Evolutionary conservation across 2,113 vertebrate species (phyloP).

Genomic region (Benitochromis conjunctus): DNA sequence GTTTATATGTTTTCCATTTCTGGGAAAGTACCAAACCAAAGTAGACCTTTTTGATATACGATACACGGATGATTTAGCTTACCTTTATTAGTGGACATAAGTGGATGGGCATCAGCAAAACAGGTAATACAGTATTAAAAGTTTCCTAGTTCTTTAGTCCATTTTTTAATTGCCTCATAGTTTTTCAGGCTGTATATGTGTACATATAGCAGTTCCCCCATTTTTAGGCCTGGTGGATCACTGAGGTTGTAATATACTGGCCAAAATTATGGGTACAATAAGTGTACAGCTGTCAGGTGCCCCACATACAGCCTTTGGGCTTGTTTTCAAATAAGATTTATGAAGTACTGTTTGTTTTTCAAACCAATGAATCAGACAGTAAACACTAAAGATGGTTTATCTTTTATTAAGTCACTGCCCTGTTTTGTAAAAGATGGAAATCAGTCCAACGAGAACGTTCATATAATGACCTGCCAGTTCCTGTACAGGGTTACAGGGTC

Average conservation of each 20-base stretch:
- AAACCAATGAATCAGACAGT: neutral
- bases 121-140: neutral
- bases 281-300: neutral
- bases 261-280: neutral
- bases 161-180: neutral
- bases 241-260: neutral
- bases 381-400: neutral
- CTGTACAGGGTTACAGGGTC: neutral
- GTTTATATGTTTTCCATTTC: neutral
- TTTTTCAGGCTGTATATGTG: neutral
- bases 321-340: neutral
- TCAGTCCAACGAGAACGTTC: neutral
- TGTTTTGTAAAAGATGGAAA: neutral
- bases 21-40: neutral
- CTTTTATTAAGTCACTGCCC: neutral
- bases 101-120: neutral
- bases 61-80: neutral
- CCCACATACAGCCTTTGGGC: neutral
- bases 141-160: fast-evolving
- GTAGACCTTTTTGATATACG: neutral
- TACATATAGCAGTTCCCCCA: neutral
- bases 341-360: neutral
- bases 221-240: neutral
- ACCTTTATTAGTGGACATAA: neutral
- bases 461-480: neutral